These are phyloP conservation scores for Dreissena polymorpha DNA, from an alignment of 1,140 invertebrate species.

Conservation along the genomic window DNA sequence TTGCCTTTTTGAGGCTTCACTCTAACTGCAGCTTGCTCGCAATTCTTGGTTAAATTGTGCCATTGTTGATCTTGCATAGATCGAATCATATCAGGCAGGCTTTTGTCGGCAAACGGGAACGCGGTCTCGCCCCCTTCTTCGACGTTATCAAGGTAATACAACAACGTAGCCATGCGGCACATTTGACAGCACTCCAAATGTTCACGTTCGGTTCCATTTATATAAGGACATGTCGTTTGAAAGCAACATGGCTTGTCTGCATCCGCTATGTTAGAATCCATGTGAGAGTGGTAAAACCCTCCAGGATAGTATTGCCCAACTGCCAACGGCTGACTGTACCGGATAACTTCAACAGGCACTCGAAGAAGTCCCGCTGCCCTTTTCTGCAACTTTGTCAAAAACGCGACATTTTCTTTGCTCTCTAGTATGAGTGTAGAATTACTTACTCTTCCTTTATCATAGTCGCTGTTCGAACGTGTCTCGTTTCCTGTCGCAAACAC, in stretches of 20 bases:
- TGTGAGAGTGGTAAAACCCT: slow-evolving; percentile 48
- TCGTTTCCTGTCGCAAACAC: slow-evolving; percentile 5
- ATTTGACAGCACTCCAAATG: slow-evolving; percentile 29
- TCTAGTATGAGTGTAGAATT: slow-evolving; percentile 2
- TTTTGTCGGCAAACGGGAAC: too few species aligned
- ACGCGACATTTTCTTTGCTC: too few species aligned
- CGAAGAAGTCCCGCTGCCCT: slow-evolving; percentile 1
- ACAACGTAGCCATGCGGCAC: slow-evolving; percentile 35
- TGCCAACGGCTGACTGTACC: slow-evolving; percentile 15
- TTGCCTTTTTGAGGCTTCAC: too few species aligned
- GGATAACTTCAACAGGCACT: slow-evolving; percentile 27
- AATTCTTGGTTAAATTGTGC: too few species aligned
- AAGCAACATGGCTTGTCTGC: slow-evolving; percentile 39
- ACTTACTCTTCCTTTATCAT: background rate
- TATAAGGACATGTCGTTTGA: slow-evolving; percentile 16
- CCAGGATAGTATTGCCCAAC: slow-evolving; percentile 36
- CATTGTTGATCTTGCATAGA: too few species aligned
- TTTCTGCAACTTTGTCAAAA: too few species aligned
- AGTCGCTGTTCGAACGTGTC: background rate
- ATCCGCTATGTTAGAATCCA: slow-evolving; percentile 25
- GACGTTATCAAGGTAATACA: slow-evolving; percentile 52
- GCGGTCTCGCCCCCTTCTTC: slow-evolving; percentile 46
- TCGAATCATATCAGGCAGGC: too few species aligned
- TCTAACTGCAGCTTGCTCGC: too few species aligned
- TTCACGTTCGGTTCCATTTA: background rate